Percentiles rank a stretch among this genome's conserved stretches.
Conservation (phyloP, 1,140 invertebrate species). For the Drosophila repleta region DNA sequence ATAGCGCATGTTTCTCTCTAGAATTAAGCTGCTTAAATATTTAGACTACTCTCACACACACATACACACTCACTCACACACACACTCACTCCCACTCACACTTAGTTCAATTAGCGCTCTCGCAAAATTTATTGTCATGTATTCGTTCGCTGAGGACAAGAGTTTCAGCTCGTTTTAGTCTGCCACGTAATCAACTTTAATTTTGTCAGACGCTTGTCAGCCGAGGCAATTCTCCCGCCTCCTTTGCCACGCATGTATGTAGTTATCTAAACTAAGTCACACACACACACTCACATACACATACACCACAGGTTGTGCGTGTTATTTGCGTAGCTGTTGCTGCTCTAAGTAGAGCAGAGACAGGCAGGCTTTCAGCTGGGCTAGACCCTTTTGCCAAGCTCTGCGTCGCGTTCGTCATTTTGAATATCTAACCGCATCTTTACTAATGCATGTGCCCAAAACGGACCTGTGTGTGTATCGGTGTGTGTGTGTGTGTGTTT, state of each 20-base stretch:
- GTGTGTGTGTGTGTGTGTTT: conserved; percentile 15
- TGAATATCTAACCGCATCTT: conserved; percentile 59
- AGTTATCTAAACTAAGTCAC: conserved; percentile 31
- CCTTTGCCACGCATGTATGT: neutral
- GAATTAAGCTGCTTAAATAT: conserved; percentile 16
- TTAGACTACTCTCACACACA: conserved; percentile 11
- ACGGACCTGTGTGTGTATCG: neutral
- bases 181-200: conserved; percentile 38
- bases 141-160: neutral
- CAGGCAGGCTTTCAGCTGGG: neutral
- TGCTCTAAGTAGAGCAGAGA: neutral
- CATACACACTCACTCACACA: neutral
- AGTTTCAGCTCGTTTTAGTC: conserved; percentile 2
- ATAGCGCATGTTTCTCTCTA: neutral
- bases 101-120: conserved; percentile 38
- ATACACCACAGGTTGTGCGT: conserved; percentile 1
- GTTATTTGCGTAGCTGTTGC: neutral
- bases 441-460: conserved; percentile 32
- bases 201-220: conserved; percentile 9
- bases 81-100: neutral
- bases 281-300: conserved; percentile 13
- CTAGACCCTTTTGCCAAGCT: conserved; percentile 18
- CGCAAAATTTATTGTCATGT: conserved; percentile 11
- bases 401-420: conserved; percentile 46
- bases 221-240: neutral